Base-by-base conservation (phyloP, 2,113 vertebrate species). In the Triplophysa tibetana region DNA sequence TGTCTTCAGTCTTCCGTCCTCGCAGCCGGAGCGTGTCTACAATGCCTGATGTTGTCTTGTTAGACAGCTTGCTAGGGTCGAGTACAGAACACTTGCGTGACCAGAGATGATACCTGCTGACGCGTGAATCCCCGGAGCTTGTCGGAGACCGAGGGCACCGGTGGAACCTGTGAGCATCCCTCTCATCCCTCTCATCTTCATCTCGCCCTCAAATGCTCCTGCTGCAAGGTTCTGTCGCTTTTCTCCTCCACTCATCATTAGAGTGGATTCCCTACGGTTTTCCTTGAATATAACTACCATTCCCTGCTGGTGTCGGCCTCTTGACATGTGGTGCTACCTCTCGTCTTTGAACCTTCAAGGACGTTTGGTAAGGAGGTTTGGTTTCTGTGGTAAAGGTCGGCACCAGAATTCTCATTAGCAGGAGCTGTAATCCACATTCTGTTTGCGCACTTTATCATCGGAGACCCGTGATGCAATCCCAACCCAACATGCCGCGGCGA, bases 181-280 rank as follows among this genome's bases (percentile, higher is more conserved):
- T 50, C 67, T 50, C 16, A 17, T 7, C 9, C 16, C 21, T 50
- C 67, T 50, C n/a, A 69, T 69, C 66, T 68, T 58, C 54, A 7
- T n/a, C 54, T 16, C 8, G 19, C 19, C 5, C 19, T 58, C 54
- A 21, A 8, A 21, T 21, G 19, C 19, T 21, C 19, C n/a, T 58
- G 54, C 54, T 58, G 54, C 19, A 58, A 58, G 7, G 54, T 58
- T 58, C 54, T 58, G 54, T 9, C 54, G 9, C 11, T 29, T 38
- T 63, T 29, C 11, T 70, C 67, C 48, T 70, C 3, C 45, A 26
- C 26, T 72, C 52, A 58, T 72, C 69, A 56, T 58, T 72, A 58
- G 52, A 58, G 64, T 11, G 54, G n/a, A 21, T 58, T 63, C 26
- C 13, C 61, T 14, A 29, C 24, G 2, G 26, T 17, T 63, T 13